Base-by-base conservation (phyloP, 2,888 invertebrate species). In the Apoderus coryli region DNA sequence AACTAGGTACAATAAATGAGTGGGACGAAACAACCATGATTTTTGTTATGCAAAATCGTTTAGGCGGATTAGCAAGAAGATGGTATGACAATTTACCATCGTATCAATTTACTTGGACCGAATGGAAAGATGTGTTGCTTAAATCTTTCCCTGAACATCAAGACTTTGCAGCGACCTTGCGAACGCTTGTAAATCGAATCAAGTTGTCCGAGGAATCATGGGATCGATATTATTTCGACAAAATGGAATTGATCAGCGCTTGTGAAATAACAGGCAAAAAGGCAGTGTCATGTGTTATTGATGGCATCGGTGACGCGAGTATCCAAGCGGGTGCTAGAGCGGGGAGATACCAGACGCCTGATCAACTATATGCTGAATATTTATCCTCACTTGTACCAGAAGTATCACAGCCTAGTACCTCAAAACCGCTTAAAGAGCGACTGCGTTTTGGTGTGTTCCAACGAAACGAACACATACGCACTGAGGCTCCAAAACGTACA, bases 51-150 rank as follows among this genome's bases (percentile, higher is more conserved):
- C 34, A 38, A 30, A 35, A 33, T 12, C 16, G 36, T 12, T 25
- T 43, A n/a, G 14, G 15, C 5, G 44, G 40, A 4, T 22, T 38
- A 14, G 38, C 42, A n/a, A 27, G 32, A 22, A 34, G 14, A 14
- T 43, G 42, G 40, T 42, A 39, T 23, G 35, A 40, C 25, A 39
- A 35, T 14, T 34, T 43, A 15, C n/a, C 32, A 3, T n/a, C 16
- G 11, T 40, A 37, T 24, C 6, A 42, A 6, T 22, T 25, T n/a
- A 36, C 31, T 7, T 42, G 42, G 39, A 16, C 16, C 4, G 34
- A 39, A 25, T 37, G 36, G 36, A 40, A 39, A 24, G 22, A 16
- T 11, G 10, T 36, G n/a, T n/a, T n/a, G n/a, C n/a, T n/a, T n/a
- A n/a, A n/a, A n/a, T n/a, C n/a, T n/a, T n/a, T n/a, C n/a, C 14